A percentile compares a stretch with the other conserved stretches of the same genome.
These are phyloP conservation scores for Myripristis murdjan DNA, from an alignment of 2,797 vertebrate species.

Conservation along the genomic window DNA sequence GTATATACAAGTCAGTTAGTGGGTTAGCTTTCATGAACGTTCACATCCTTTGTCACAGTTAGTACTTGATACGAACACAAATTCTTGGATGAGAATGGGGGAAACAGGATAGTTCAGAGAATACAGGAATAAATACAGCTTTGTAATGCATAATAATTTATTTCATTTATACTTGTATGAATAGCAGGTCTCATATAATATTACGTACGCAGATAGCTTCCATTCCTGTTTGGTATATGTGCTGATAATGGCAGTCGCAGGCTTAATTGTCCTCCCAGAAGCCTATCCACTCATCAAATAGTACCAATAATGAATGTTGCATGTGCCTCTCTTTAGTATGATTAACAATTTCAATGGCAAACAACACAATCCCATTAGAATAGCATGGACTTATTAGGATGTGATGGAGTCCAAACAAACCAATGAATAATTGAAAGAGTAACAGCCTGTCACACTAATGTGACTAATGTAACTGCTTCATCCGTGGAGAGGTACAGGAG, in stretches of 20 bases:
- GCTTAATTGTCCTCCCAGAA: slow-evolving; percentile 41
- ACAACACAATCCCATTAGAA: slow-evolving; percentile 59
- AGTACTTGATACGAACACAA: slow-evolving; percentile 63
- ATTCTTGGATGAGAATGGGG: slow-evolving; percentile 50
- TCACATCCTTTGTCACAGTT: slow-evolving; percentile 67
- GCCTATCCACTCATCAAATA: slow-evolving; percentile 14
- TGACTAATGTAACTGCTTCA: slow-evolving; percentile 24
- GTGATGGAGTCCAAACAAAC: slow-evolving; percentile 41
- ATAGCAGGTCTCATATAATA: slow-evolving; percentile 74
- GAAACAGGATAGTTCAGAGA: slow-evolving; percentile 58
- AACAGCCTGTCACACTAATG: slow-evolving; percentile 49
- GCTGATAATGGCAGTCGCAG: slow-evolving; percentile 53
- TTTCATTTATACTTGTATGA: slow-evolving; percentile 55
- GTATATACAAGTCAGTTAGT: slow-evolving; percentile 65
- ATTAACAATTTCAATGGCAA: slow-evolving; percentile 51
- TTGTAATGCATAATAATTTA: slow-evolving; percentile 77
- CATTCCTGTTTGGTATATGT: slow-evolving; percentile 70
- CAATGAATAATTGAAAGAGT: slow-evolving; percentile 53
- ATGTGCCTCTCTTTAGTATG: slow-evolving; percentile 47
- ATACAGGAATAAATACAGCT: slow-evolving; percentile 83
- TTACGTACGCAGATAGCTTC: slow-evolving; percentile 67
- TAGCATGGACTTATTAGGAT: slow-evolving; percentile 42
- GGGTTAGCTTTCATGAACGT: slow-evolving; percentile 59
- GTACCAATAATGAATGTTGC: slow-evolving; percentile 41
- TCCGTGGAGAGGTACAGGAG: slow-evolving; percentile 38